A percentile compares a stretch with the other conserved stretches of the same genome.
Evolutionary conservation across 2,888 invertebrate genomes (phyloP).

Genomic region (Pimpla rufipes): DNA sequence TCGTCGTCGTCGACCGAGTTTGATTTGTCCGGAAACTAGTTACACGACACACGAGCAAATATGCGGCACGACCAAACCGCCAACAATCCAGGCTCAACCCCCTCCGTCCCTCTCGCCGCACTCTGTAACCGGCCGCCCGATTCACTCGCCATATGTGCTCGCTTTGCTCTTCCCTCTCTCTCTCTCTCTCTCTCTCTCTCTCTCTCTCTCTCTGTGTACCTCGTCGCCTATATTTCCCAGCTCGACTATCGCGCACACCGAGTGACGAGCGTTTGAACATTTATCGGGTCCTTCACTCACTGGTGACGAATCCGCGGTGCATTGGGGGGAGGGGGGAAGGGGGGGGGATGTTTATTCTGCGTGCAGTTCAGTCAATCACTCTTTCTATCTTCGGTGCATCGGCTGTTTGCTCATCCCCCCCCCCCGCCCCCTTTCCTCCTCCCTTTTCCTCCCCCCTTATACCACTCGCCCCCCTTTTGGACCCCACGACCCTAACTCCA

Average conservation of each 20-base stretch:
- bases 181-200: not conserved
- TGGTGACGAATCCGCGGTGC: slow-evolving; percentile 41
- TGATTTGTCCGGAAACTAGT: slow-evolving; percentile 70
- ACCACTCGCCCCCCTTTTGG: too few relatives aligned
- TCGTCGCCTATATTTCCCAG: slow-evolving; percentile 15
- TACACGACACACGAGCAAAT: slow-evolving; percentile 68
- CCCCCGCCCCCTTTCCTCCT: not conserved
- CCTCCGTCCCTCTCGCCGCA: too few relatives aligned
- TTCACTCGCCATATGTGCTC: too few relatives aligned
- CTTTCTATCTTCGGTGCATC: slow-evolving; percentile 34
- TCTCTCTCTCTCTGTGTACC: slow-evolving; percentile 12
- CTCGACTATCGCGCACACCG: slow-evolving; percentile 47
- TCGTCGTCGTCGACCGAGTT: slow-evolving; percentile 42
- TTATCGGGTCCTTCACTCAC: slow-evolving; percentile 57
- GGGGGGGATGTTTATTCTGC: slow-evolving; percentile 42
- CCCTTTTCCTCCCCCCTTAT: not conserved
- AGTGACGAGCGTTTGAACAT: slow-evolving; percentile 58
- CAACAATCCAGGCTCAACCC: slow-evolving; percentile 51
- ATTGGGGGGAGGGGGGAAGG: too few relatives aligned
- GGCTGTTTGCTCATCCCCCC: not conserved
- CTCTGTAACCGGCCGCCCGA: too few relatives aligned
- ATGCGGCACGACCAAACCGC: slow-evolving; percentile 59
- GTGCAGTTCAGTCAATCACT: slow-evolving; percentile 54
- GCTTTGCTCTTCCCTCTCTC: not conserved
- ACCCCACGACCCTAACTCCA: too few relatives aligned